Base-by-base conservation (phyloP, 2,113 vertebrate genomes). In the Tychaedon coryphoeus region DNA sequence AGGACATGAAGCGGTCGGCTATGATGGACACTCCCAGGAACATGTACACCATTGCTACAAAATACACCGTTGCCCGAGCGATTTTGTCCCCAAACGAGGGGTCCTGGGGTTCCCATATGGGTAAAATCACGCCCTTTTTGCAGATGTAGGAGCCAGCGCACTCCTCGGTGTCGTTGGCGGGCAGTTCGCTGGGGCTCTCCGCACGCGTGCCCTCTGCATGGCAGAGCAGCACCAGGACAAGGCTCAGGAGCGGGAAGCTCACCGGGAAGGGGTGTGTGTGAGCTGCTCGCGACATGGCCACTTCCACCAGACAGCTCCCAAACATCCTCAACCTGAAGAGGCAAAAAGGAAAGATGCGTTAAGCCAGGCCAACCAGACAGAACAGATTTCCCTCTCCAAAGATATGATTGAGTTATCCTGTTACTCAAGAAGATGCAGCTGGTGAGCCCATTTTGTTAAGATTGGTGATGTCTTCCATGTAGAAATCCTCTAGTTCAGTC, bases 1-100 rank as follows among this genome's bases (percentile, higher is more conserved):
- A 99, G 8, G 99, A 98, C 99, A 99, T 99, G 97, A 99, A 99
- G 74, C 99, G 99, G 75, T 99, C 99, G 0, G 99, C 99, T 40
- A 99, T 98, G 96, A 99, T 99, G 45, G 99, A 99, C 28, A 99
- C 99, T 7, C 99, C 99, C 23, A 99, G 96, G 96, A 99, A 99
- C 99, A 99, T 99, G 96, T 99, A 99, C 24, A 98, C 98, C 97
- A 99, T 95, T 0, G 98, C 99, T 81, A 99, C 98, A 61, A 99
- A 99, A 88, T 99, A 99, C 58, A 99, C 98, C 3, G 98, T 98
- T 22, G 99, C 99, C 94, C 99, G 98, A 80, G 99, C 99, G 14
- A 99, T 87, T 95, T 99, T 99, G 90, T 99, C 99, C 19, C 98
- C 97, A 12, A 99, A 98, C 1, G 98, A 97, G 3, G 99, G 98